Percentiles rank a stretch among this genome's conserved stretches.
phyloP scores from a whole-genome alignment of 2,888 invertebrate species.

The Lithophane leautieri region DNA sequence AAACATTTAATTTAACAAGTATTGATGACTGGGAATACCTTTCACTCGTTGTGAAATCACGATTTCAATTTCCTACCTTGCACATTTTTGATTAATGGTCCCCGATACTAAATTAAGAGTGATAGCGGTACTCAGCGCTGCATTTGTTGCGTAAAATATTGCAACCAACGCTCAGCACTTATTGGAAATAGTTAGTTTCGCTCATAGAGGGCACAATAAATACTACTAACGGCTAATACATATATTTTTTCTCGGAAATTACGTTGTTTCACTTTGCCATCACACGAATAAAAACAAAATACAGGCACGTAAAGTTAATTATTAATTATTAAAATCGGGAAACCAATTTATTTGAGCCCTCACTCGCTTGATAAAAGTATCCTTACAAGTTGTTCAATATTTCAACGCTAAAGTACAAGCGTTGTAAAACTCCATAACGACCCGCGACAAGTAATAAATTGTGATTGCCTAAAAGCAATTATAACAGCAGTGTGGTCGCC shows the following conservation, averaged over 20 bases:
- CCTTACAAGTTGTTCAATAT: conserved; percentile 58
- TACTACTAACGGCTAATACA: not conserved
- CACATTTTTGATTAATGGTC: conserved; percentile 63
- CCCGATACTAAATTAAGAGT: conserved; percentile 60
- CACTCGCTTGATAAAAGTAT: conserved; percentile 51
- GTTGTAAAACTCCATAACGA: conserved; percentile 62
- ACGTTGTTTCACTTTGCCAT: not conserved
- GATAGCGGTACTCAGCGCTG: conserved; percentile 49
- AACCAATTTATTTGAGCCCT: conserved; percentile 52
- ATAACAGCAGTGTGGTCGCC: conserved; percentile 73
- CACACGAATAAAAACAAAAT: conserved; percentile 31
- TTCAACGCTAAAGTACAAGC: conserved; percentile 54
- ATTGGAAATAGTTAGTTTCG: conserved; percentile 40
- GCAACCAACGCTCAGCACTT: conserved; percentile 31
- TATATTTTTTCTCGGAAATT: not conserved
- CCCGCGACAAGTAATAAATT: conserved; percentile 75
- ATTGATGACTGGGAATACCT: conserved; percentile 51
- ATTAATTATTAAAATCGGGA: conserved; percentile 54
- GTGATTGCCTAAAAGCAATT: conserved; percentile 77
- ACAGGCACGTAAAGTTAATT: conserved; percentile 47
- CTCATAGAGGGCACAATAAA: conserved; percentile 5
- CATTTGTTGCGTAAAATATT: conserved; percentile 58
- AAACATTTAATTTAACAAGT: conserved; percentile 47
- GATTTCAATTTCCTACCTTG: conserved; percentile 60
- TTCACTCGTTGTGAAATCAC: conserved; percentile 62